A percentile compares a stretch with the other conserved stretches of the same genome.
Conservation (phyloP, 2,888 invertebrate species). For the Stramonita haemastoma region DNA sequence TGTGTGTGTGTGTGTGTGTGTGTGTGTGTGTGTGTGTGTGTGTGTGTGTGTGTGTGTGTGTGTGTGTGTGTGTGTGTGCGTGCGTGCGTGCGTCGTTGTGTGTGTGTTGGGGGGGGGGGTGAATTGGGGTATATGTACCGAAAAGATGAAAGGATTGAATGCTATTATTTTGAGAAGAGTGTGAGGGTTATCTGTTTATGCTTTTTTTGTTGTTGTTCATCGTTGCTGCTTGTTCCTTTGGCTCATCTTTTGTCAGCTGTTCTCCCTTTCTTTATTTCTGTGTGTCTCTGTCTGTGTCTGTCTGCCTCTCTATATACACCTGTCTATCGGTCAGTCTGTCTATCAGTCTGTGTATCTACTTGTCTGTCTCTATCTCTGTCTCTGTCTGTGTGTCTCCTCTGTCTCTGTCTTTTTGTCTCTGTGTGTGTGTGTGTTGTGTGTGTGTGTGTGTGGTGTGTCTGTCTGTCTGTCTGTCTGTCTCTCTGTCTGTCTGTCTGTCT, state of each 20-base stretch:
- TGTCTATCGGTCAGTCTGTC: background rate
- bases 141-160: no score
- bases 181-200: no score
- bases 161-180: no score
- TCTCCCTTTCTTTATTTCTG: background rate
- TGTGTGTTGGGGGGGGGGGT: background rate
- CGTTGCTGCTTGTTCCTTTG: no score
- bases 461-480: background rate
- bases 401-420: background rate
- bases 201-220: no score
- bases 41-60: background rate
- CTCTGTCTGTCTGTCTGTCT: background rate
- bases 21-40: background rate
- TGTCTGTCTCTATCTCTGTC: background rate
- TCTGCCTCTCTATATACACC: background rate
- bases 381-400: background rate
- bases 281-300: background rate
- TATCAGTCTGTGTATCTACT: background rate
- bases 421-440: background rate
- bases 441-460: background rate
- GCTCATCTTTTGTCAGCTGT: no score
- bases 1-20: conserved; percentile 6
- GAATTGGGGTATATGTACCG: no score
- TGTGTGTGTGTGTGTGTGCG: background rate
- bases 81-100: background rate